A percentile compares a stretch with the other conserved stretches of the same genome.
Evolutionary conservation across 2,113 vertebrate species (phyloP).

Genomic region (Gambusia holbrooki): DNA sequence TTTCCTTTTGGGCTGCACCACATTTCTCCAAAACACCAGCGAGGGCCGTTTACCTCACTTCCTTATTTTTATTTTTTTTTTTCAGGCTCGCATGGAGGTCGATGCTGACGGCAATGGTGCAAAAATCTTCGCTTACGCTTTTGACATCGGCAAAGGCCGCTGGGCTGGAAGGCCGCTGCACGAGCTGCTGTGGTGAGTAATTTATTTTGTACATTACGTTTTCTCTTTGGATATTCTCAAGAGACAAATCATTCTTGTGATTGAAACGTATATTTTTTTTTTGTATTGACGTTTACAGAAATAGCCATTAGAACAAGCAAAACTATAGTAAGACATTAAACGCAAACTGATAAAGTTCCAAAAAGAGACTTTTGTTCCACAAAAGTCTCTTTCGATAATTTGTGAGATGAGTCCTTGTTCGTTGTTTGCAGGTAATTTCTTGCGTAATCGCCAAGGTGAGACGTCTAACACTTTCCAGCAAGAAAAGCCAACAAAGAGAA

Average conservation of each 20-base stretch:
- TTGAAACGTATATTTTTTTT: neutral
- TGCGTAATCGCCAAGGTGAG: too few species aligned
- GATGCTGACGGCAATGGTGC: constrained; percentile 98
- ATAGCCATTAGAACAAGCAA: neutral
- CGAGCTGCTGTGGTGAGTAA: constrained; percentile 93
- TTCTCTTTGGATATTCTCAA: neutral
- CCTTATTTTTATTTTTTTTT: neutral
- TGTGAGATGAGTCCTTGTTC: too few species aligned
- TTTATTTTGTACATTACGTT: neutral
- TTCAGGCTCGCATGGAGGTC: constrained; percentile 96
- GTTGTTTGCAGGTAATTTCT: too few species aligned
- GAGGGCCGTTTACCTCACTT: neutral
- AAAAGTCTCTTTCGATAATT: too few species aligned
- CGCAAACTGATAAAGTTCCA: neutral
- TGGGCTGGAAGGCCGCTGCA: constrained; percentile 93
- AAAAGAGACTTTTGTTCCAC: too few species aligned
- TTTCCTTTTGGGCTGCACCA: neutral
- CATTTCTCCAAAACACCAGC: neutral
- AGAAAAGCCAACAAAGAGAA: too few species aligned
- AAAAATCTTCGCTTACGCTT: constrained; percentile 97
- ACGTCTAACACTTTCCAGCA: too few species aligned
- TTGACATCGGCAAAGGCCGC: constrained; percentile 94
- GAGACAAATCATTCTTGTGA: neutral
- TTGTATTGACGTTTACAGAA: neutral
- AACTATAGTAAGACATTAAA: neutral